Evolutionary conservation across 2,113 vertebrate genomes (phyloP), one percentile per base, ranked within the genome.

Genomic region (Panurus biarmicus): DNA sequence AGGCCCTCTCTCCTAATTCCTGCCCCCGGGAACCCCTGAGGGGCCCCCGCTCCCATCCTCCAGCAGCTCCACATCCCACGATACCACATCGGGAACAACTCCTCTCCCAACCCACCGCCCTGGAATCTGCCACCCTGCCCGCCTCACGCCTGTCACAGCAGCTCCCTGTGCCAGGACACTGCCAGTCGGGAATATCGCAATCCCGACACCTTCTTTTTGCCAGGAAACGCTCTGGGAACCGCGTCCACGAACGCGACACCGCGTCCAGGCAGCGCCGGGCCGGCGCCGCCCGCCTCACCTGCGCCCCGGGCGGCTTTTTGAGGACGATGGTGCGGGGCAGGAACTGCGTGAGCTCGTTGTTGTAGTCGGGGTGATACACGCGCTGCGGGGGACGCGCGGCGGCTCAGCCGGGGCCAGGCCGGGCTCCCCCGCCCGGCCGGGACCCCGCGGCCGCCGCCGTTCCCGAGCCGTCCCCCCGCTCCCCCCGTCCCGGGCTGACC

Each of bases 291-390:
- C 80, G 47, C 40, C 81, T 84, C 87, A 98, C 98, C 97, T 98
- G 98, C 38, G 99, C 99, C 83, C 99, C 99, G 5, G 99, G 98
- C 40, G 99, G 99, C 88, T 99, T 99, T 97, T 99, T 99, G 70
- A 99, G 93, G 64, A 98, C 97, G 38, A 99, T 96, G 11, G 98
- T 98, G 60, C 99, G 98, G 72, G 99, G 99, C 31, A 99, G 97
- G 97, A 99, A 99, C 97, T 98, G 99, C 9, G 98, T 98, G 94
- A 99, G 98, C 96, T 99, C 99, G 76, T 99, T 99, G 98, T 99
- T 99, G 98, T 99, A 99, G 95, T 99, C 99, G 12, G 98, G 98
- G 90, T 99, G 99, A 71, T 98, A 98, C n/a, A 99, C 93, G 56
- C 99, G 97, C 99, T 99, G 96, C 53, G 53, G 45, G 57, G 53